Base-by-base conservation (phyloP, 2,113 vertebrate species). In the Python bivittatus region DNA sequence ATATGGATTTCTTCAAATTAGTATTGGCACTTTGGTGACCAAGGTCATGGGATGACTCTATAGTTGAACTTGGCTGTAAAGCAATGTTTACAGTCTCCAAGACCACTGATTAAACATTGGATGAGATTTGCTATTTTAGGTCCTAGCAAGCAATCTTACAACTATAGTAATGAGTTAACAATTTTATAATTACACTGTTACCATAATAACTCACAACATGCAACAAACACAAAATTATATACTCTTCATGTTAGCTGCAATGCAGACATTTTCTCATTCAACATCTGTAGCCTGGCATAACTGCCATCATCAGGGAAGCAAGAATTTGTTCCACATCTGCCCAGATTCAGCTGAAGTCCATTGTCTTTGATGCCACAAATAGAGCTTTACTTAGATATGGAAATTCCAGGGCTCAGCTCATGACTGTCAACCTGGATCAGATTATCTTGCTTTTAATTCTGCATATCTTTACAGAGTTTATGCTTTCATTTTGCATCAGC, bases 401-500 rank as follows among this genome's bases (percentile, higher is more conserved):
- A 92, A 92, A 92, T 92, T 89, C 87, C 56, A 60, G 22, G 4
- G 56, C 20, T 92, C 87, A 89, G 57, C 68, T 89, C 58, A 92
- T 88, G 87, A 61, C 72, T 84, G 79, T 79, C 88, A 92, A 64
- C 88, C 91, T 88, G 88, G 87, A 61, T 89, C 72, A 84, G 56
- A 89, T 92, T 92, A 92, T 89, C 44, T 42, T 61, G 87, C 42
- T 60, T 79, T 92, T 61, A 89, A 84, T 92, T 92, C 27, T 89
- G 91, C 91, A 92, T 84, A 72, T 89, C 72, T 88, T 89, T 92
- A 92, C 91, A 84, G 72, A 84, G 44, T 92, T 84, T 84, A 38
- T 84, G 87, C 60, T 92, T 92, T 92, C 87, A 92, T 92, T 89
- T 57, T 89, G 72, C 84, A 48, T 89, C 87, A 92, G 91, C 91